Percentiles rank a stretch among this genome's conserved stretches.
Evolutionary conservation across 2,888 invertebrate species (phyloP).

Genomic region (Spilosoma lubricipeda): DNA sequence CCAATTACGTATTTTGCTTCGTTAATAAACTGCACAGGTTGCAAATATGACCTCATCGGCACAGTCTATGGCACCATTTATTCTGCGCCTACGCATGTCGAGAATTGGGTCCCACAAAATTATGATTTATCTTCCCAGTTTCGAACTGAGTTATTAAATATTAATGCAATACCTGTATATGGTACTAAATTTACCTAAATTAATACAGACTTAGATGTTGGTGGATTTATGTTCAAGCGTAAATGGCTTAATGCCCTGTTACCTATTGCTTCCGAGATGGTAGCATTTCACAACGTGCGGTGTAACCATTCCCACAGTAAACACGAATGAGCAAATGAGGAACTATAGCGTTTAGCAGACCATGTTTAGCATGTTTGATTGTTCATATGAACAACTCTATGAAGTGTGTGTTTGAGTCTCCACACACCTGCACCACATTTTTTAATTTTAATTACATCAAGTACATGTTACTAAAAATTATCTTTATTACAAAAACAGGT

Average conservation of each 20-base stretch:
- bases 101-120: slow-evolving; percentile 39
- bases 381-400: not conserved
- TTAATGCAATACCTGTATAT: not conserved
- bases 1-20: slow-evolving; percentile 25
- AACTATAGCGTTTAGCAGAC: not conserved
- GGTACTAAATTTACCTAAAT: not conserved
- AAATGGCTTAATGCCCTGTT: not conserved
- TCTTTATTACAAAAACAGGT: not conserved
- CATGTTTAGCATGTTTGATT: not conserved
- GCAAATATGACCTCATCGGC: slow-evolving; percentile 56
- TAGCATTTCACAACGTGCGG: not conserved
- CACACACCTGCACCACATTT: not conserved
- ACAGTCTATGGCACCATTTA: slow-evolving; percentile 33
- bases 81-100: slow-evolving; percentile 42
- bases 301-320: slow-evolving; percentile 2
- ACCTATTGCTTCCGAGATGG: not conserved
- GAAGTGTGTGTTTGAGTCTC: not conserved
- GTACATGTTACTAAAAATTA: not conserved
- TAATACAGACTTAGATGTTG: not conserved
- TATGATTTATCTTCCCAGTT: slow-evolving; percentile 16
- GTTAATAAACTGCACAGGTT: slow-evolving; percentile 48
- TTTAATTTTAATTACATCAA: not conserved
- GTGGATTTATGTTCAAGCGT: not conserved
- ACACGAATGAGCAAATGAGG: not conserved
- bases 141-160: not conserved